Base-by-base conservation (phyloP, 30 jellyfish, hydroid and myxozoan species). In the Mastigias papua region DNA sequence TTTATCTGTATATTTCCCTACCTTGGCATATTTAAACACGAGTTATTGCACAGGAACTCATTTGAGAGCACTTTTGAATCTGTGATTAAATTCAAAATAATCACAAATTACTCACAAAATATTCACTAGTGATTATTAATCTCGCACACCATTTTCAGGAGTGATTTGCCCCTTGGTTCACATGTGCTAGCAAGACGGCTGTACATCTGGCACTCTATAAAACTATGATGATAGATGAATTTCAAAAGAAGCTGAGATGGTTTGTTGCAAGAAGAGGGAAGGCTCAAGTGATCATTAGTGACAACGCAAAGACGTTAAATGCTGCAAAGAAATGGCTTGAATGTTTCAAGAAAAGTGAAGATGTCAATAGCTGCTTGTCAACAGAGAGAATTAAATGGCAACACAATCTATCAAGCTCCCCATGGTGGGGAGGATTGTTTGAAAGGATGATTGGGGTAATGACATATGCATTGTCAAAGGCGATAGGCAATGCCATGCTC, bases 251-350 rank as follows among this genome's bases (percentile, higher is more conserved):
- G 3, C 35, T 64, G 60, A 78, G 86, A 65, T 88, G 77, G 88
- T 84, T 91, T 58, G 82, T 91, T 30, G 93, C 97, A 30, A 63
- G 98, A 78, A 48, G 95, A 86, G 97, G 98, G 19, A 76, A 75
- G 15, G 94, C 96, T 10, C 48, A 50, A 26, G 75, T 84, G 54
- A 91, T 86, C 69, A 63, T 91, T n/a, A 86, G 88, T 72, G 98
- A 80, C 73, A 91, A 85, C 51, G 93, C 97, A 31, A 91, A 79
- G 64, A 68, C 90, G 13, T 91, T 86, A 77, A 25, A 31, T 25
- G 87, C 86, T 65, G 37, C 78, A 68, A 69, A 25, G 31, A 69
- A 69, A 57, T 82, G 61, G 86, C 26, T 82, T 62, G 46, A 68
- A 33, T 21, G 61, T 34, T 35, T 69, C 29, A 26, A 31, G 73